Evolutionary conservation across 2,797 vertebrate species (phyloP).

Genomic region (Danio aesculapii): DNA sequence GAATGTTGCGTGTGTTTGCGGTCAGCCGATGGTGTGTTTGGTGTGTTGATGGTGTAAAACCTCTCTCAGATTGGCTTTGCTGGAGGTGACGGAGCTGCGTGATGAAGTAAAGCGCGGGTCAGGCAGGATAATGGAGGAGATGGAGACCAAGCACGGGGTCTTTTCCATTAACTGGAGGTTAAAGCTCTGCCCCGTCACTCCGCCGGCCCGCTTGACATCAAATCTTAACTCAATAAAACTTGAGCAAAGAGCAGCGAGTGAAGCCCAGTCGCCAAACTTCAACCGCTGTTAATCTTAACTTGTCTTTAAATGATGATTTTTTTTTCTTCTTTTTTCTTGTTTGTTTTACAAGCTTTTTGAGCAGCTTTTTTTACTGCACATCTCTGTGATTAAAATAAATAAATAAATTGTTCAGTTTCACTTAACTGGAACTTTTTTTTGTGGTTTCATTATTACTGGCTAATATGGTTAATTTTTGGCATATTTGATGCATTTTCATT

Average conservation of each 20-base stretch:
- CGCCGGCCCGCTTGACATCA: slow-evolving; percentile 25
- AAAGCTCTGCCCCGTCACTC: slow-evolving; percentile 35
- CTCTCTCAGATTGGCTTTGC: slow-evolving; percentile 50
- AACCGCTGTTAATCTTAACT: slow-evolving; percentile 5
- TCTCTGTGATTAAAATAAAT: background rate
- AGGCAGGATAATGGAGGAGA: slow-evolving; percentile 76
- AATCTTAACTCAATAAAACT: slow-evolving; percentile 51
- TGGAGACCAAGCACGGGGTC: slow-evolving; percentile 71
- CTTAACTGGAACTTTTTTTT: background rate
- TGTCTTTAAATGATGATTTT: background rate
- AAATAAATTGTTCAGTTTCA: background rate
- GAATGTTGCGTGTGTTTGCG: background rate
- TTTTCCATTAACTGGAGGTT: slow-evolving; percentile 80
- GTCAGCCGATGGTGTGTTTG: slow-evolving; percentile 28
- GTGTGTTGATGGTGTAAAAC: slow-evolving; percentile 27
- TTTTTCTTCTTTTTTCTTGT: background rate
- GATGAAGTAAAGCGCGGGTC: slow-evolving; percentile 72
- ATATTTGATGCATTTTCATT: too few relatives aligned
- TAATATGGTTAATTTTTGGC: too few relatives aligned
- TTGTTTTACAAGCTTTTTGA: background rate
- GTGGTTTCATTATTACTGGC: too few relatives aligned
- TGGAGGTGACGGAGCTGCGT: slow-evolving; percentile 58
- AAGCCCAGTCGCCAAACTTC: slow-evolving; percentile 46
- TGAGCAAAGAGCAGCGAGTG: slow-evolving; percentile 39
- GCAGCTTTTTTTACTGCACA: too few relatives aligned